Evolutionary conservation across 1,140 invertebrate genomes (phyloP), one percentile per base, ranked within the genome.

Genomic region (Drosophila subpulchrella): DNA sequence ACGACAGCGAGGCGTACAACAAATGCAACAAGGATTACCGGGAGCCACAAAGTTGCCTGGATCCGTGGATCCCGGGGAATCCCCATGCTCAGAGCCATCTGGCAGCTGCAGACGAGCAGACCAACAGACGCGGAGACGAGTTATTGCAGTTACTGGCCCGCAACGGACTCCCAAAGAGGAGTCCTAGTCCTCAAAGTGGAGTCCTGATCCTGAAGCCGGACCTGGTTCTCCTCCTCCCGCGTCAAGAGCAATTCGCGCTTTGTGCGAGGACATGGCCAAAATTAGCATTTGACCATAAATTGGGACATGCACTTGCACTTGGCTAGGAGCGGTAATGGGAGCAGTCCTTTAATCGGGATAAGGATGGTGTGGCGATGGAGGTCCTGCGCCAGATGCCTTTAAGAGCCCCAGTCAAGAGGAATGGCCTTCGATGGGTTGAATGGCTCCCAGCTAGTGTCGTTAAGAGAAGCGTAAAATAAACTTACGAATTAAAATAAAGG

Each of bases 211-310:
- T 63, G 20, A 20, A 20, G 20, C 20, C 2, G 56, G 41, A 10
- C 1, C 0, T 1, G 42, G 10, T 4, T 8, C 42, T 36, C 30
- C 60, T 39, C 32, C 17, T 34, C 66, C 42, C 54, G 46, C 46
- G 51, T 63, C 67, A 56, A 47, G 47, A 61, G 81, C 79, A 78
- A 86, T 88, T 88, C 82, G 57, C 83, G 75, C 83, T 46, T 57
- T 70, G 60, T 63, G 71, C 62, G 66, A 68, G 59, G 79, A 83
- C 83, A 75, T 68, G 82, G 47, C 75, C 75, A 82, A 75, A 86
- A 85, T 88, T 83, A 88, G 77, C 61, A 86, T 82, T 78, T 72
- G 66, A 44, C 83, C 66, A 88, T 86, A 86, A 86, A 86, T 86
- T 83, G 83, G 79, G 41, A 44, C 78, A 74, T 62, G 68, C 55